Evolutionary conservation across 1,140 invertebrate species (phyloP).

Genomic region (Phymorhynchus buccinoides): DNA sequence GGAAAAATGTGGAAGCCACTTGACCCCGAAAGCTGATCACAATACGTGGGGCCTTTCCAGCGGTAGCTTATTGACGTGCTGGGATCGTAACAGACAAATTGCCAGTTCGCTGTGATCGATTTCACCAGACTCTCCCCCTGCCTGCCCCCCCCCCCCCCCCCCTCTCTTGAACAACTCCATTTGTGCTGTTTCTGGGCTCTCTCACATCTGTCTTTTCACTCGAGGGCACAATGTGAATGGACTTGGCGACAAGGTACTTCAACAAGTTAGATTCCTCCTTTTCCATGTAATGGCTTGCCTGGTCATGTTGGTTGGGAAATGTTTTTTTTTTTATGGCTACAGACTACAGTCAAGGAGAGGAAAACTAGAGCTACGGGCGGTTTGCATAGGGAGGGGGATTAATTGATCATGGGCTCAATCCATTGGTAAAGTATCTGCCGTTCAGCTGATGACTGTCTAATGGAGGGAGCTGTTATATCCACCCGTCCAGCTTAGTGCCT

Average conservation of each 20-base stretch:
- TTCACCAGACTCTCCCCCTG: neutral
- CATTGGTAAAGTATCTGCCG: too few relatives aligned
- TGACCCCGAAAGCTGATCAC: neutral
- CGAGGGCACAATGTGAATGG: neutral
- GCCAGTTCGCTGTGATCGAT: neutral
- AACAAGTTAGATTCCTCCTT: neutral
- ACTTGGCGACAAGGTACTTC: neutral
- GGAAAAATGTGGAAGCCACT: conserved; percentile 21
- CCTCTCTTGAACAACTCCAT: neutral
- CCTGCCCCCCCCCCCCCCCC: neutral
- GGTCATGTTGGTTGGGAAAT: neutral
- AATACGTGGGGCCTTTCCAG: conserved; percentile 5
- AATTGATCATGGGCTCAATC: neutral
- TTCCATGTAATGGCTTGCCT: neutral
- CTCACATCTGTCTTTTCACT: neutral
- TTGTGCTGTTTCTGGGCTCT: neutral
- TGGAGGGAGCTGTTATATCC: too few relatives aligned
- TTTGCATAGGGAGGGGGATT: neutral
- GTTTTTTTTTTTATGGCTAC: too few relatives aligned
- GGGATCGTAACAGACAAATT: neutral
- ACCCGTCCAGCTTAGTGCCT: too few relatives aligned
- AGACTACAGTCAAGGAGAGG: neutral
- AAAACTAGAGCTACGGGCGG: neutral
- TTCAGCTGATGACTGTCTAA: too few relatives aligned
- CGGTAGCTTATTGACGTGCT: neutral